A percentile compares a stretch with the other conserved stretches of the same genome.
Conservation (phyloP, 2,797 vertebrate genomes). For the Graptemys geographica region DNA sequence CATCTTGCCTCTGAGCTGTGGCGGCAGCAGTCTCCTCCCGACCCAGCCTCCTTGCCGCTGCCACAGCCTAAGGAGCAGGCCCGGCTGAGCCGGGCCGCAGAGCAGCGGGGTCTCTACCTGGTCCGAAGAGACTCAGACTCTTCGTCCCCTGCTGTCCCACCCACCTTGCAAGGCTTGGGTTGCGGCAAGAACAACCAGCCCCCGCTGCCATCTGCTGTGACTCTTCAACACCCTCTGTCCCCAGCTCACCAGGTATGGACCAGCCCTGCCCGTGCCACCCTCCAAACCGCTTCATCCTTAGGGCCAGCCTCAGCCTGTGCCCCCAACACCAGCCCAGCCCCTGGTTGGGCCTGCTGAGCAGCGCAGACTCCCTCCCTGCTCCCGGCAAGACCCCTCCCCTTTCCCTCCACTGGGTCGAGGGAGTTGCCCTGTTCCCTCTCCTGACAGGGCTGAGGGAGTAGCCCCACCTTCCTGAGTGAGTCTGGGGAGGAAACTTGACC, state of each 20-base stretch:
- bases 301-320: no score
- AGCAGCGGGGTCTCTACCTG: neutral
- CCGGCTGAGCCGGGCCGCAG: neutral
- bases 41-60: neutral
- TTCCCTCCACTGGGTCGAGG: no score
- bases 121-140: no score
- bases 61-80: neutral
- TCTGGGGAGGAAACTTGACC: neutral
- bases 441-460: neutral
- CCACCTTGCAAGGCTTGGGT: no score
- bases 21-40: neutral
- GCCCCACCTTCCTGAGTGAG: neutral
- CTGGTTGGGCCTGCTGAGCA: no score
- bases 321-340: no score
- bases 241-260: neutral
- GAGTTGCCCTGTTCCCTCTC: fast-evolving
- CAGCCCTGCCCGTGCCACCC: no score
- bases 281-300: no score
- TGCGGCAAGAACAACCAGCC: neutral
- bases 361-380: neutral
- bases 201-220: no score
- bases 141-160: neutral
- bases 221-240: neutral
- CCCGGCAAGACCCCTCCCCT: neutral
- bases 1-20: neutral